Conservation (phyloP, 1,140 invertebrate species). For the Ostrea edulis region DNA sequence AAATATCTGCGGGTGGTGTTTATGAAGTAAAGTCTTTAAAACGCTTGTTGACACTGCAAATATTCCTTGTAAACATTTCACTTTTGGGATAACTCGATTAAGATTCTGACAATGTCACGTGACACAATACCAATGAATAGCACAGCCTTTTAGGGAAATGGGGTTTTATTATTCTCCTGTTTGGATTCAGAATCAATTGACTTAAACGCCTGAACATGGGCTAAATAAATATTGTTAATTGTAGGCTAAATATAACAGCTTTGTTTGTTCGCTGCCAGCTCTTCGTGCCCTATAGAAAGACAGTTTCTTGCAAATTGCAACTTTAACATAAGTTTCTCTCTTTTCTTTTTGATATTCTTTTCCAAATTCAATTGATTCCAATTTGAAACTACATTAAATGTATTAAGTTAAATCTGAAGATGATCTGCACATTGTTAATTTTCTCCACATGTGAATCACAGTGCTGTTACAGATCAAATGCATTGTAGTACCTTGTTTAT, state of each 20-base stretch:
- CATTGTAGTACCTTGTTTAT: too few species aligned
- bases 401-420: too few species aligned
- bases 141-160: background rate
- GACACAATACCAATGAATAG: background rate
- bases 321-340: too few species aligned
- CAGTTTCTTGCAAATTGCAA: too few species aligned
- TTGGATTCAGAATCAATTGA: conserved; percentile 32
- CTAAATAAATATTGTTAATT: conserved; percentile 37
- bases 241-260: background rate
- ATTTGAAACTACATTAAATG: too few species aligned
- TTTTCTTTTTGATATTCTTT: too few species aligned
- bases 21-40: conserved; percentile 21
- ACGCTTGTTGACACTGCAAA: conserved; percentile 25
- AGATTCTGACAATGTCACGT: conserved; percentile 23
- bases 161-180: background rate
- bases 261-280: background rate
- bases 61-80: conserved; percentile 12
- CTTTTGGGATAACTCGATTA: conserved; percentile 35
- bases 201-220: conserved; percentile 6
- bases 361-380: too few species aligned
- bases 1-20: conserved; percentile 26
- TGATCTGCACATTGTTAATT: too few species aligned
- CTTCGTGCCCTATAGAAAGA: background rate
- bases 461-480: too few species aligned
- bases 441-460: too few species aligned